These are phyloP conservation scores for Drosophila percnosoma DNA, from an alignment of 2,888 invertebrate genomes.

Conservation along the genomic window DNA sequence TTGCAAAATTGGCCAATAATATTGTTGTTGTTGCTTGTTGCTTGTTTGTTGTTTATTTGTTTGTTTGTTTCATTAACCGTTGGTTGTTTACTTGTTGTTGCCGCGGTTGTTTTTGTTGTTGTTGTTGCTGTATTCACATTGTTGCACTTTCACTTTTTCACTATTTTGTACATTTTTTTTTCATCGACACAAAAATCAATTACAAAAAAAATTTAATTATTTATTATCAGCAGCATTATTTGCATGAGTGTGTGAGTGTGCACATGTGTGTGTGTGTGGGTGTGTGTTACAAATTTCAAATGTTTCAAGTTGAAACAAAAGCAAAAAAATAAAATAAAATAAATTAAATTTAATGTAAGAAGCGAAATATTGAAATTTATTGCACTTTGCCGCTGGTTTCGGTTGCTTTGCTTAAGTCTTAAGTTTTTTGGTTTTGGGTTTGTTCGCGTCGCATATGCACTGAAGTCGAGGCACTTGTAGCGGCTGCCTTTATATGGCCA, in stretches of 20 bases:
- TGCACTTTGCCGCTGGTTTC: conserved; percentile 37
- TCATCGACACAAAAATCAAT: conserved; percentile 52
- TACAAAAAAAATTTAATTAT: conserved; percentile 39
- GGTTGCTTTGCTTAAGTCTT: conserved; percentile 2
- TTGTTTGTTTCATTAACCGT: conserved; percentile 29
- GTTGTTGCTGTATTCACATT: conserved; percentile 48
- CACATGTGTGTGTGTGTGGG: conserved; percentile 2
- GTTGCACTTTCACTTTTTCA: conserved; percentile 79
- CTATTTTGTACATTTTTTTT: conserved; percentile 40
- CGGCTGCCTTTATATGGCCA: conserved; percentile 59
- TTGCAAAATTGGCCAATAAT: conserved; percentile 28
- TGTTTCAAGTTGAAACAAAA: conserved; percentile 7
- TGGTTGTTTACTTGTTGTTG: conserved; percentile 36
- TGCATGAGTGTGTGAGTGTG: conserved; percentile 28
- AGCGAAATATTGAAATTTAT: not conserved
- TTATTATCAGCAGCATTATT: conserved; percentile 12
- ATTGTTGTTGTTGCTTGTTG: conserved; percentile 10
- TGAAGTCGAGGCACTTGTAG: conserved; percentile 62
- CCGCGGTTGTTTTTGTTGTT: conserved; percentile 25
- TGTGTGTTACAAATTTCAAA: conserved; percentile 18
- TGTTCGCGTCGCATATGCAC: conserved; percentile 50
- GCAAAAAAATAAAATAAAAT: conserved; percentile 11
- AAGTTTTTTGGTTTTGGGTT: conserved; percentile 33
- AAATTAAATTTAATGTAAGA: conserved; percentile 6
- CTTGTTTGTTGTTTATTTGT: conserved; percentile 20